phyloP scores from a whole-genome alignment of 2,797 vertebrate genomes.

The Lepus townsendii region DNA sequence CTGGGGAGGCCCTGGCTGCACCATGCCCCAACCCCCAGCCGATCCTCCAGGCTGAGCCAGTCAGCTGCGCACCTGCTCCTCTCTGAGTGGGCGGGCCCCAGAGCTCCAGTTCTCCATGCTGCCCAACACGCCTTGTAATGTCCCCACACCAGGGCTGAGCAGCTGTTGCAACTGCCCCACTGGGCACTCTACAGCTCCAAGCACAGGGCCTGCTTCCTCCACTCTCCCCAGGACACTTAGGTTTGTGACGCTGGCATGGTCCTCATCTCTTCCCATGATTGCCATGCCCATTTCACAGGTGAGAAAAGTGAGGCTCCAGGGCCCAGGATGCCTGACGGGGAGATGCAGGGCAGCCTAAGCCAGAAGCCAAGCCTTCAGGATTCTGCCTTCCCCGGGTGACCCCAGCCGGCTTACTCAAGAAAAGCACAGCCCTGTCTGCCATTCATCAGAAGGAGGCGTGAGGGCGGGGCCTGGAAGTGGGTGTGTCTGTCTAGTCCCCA shows the following conservation, averaged over 20 bases:
- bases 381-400: background rate
- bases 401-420: no score
- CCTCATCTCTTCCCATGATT: background rate
- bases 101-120: background rate
- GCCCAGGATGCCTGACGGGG: no score
- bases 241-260: background rate
- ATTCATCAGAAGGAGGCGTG: background rate
- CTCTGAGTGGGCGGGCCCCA: background rate
- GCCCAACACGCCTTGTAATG: background rate
- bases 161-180: no score
- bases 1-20: no score
- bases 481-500: no score
- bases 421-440: background rate
- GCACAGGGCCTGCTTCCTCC: background rate
- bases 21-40: fast-evolving
- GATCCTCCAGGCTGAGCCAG: background rate
- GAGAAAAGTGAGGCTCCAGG: background rate
- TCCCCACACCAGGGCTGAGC: background rate
- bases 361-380: background rate
- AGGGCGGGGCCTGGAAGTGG: no score
- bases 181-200: background rate
- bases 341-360: no score
- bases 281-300: background rate
- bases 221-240: background rate
- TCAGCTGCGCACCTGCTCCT: background rate